Evolutionary conservation across 2,888 invertebrate species (phyloP).

Genomic region (Coelogynopora nodosa): DNA sequence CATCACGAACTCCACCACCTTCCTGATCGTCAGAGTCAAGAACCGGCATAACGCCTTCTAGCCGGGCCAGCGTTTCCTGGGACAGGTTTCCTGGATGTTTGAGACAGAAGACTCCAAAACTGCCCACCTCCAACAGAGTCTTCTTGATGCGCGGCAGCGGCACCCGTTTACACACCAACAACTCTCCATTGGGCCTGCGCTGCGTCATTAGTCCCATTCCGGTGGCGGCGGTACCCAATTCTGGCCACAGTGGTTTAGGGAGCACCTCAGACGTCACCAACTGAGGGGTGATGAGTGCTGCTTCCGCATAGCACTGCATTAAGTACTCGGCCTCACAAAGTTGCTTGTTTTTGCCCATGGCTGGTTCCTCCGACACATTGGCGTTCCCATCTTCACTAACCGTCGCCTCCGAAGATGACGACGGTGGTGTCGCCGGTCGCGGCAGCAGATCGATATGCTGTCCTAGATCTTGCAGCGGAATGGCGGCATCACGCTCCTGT

Average conservation of each 20-base stretch:
- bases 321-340: background rate
- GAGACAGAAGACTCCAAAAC: slow-evolving; percentile 36
- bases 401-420: background rate
- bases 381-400: background rate
- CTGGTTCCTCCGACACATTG: background rate
- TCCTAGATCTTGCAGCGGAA: background rate
- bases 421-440: background rate
- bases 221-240: background rate
- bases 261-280: background rate
- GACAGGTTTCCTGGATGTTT: background rate
- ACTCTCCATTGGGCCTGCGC: background rate
- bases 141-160: slow-evolving; percentile 38
- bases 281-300: slow-evolving; percentile 22
- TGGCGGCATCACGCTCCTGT: background rate
- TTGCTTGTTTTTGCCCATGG: background rate
- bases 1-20: background rate
- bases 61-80: slow-evolving; percentile 5
- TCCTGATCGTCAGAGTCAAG: background rate
- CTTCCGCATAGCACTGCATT: slow-evolving; percentile 32
- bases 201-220: background rate
- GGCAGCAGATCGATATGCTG: background rate
- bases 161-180: slow-evolving; percentile 40
- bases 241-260: background rate
- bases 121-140: slow-evolving; percentile 31
- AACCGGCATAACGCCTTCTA: background rate